phyloP scores from a whole-genome alignment of 2,888 invertebrate species.

The Lapara coniferarum region DNA sequence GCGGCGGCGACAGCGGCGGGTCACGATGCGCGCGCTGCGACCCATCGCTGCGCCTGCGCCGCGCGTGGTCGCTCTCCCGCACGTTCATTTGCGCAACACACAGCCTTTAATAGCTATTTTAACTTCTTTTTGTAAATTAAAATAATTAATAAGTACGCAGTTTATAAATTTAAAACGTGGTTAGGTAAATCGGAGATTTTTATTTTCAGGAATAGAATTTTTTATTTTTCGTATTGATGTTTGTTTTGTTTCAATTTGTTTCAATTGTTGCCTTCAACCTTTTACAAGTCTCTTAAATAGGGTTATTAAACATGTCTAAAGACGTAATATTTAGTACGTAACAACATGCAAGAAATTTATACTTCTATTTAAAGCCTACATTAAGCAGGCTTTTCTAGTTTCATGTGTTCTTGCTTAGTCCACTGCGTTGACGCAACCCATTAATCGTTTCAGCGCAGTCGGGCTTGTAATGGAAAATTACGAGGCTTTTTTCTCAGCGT shows the following conservation, averaged over 20 bases:
- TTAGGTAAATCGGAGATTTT: too few species aligned
- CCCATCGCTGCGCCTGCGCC: constrained; percentile 45
- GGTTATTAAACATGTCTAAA: too few species aligned
- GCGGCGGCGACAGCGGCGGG: constrained; percentile 51
- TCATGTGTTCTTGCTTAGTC: not conserved
- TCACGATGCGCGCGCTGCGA: constrained; percentile 50
- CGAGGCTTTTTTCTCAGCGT: not conserved
- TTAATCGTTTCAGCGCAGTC: not conserved
- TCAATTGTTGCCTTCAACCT: not conserved
- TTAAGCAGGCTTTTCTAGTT: not conserved
- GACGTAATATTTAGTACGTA: too few species aligned
- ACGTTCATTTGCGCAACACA: constrained; percentile 51
- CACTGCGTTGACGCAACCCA: not conserved
- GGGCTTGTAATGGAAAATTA: not conserved
- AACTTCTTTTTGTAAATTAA: constrained; percentile 29
- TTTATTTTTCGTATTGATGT: too few species aligned
- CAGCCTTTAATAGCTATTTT: not conserved
- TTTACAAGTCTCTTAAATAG: too few species aligned
- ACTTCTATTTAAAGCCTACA: constrained; percentile 23
- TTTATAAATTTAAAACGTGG: too few species aligned
- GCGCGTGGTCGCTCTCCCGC: constrained; percentile 40
- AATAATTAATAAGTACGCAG: too few species aligned
- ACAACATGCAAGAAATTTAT: not conserved
- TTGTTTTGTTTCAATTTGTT: too few species aligned
- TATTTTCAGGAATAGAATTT: too few species aligned